These are phyloP conservation scores for Paratrypauchen microcephalus DNA, from an alignment of 2,797 vertebrate species.

Conservation along the genomic window DNA sequence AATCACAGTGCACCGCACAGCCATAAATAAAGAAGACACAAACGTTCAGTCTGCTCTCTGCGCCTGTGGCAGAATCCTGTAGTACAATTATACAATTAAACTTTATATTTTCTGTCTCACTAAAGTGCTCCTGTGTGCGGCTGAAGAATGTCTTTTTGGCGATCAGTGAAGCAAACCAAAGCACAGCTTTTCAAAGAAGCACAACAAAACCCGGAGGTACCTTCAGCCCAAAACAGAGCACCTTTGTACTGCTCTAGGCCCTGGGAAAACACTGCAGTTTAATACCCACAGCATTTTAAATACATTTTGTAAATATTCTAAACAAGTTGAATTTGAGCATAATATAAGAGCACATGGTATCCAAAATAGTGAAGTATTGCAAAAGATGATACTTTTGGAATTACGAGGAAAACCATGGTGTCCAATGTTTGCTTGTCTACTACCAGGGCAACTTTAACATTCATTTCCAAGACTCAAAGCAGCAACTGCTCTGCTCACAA, in stretches of 20 bases:
- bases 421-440: neutral
- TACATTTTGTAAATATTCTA: neutral
- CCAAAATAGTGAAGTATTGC: neutral
- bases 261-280: slow-evolving; percentile 2
- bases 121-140: slow-evolving; percentile 12
- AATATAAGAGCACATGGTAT: neutral
- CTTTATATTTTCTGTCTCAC: slow-evolving; percentile 37
- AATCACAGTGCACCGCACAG: neutral
- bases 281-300: neutral
- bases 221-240: slow-evolving; percentile 21
- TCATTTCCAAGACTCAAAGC: neutral
- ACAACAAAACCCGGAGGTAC: slow-evolving; percentile 37
- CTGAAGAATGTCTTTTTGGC: slow-evolving; percentile 33
- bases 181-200: slow-evolving; percentile 50
- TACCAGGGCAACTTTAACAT: neutral
- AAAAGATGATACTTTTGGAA: neutral
- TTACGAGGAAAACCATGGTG: neutral
- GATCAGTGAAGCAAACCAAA: slow-evolving; percentile 50
- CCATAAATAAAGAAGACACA: slow-evolving; percentile 27
- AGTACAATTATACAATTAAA: slow-evolving; percentile 29
- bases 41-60: slow-evolving; percentile 20
- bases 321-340: neutral
- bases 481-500: neutral
- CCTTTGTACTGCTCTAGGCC: slow-evolving; percentile 19
- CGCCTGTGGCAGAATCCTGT: slow-evolving; percentile 25